Evolutionary conservation across 2,797 vertebrate genomes (phyloP).

Genomic region (Dryobates pubescens): DNA sequence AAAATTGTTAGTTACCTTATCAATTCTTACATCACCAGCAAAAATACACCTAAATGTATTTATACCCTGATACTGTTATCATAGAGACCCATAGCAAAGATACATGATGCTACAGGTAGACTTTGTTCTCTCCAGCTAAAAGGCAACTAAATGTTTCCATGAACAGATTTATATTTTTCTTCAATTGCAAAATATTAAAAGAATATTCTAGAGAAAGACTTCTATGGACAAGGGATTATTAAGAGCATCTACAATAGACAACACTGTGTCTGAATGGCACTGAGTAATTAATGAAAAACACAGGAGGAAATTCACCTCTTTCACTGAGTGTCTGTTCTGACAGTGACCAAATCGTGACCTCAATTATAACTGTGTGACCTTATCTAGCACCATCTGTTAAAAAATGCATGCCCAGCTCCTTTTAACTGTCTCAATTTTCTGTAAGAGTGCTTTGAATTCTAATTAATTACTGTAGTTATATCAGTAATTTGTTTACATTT

Average conservation of each 20-base stretch:
- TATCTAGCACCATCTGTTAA: slow-evolving; percentile 49
- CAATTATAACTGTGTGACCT: slow-evolving; percentile 52
- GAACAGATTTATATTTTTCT: neutral
- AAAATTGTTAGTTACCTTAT: neutral
- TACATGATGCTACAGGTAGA: neutral
- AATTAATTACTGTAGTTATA: slow-evolving; percentile 17
- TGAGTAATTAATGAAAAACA: slow-evolving; percentile 55
- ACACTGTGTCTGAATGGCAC: neutral
- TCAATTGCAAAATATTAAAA: neutral
- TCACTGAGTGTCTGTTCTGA: neutral
- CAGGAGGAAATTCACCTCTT: slow-evolving; percentile 40
- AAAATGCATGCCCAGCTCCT: neutral
- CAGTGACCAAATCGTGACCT: slow-evolving; percentile 40
- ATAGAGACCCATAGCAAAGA: neutral
- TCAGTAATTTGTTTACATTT: slow-evolving; percentile 62
- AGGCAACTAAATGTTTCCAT: neutral
- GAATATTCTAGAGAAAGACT: neutral
- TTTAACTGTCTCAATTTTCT: neutral
- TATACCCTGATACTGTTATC: neutral
- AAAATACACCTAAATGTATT: neutral
- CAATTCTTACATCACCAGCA: neutral
- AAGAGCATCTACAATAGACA: neutral
- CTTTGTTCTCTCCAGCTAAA: neutral
- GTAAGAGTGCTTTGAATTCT: slow-evolving; percentile 64
- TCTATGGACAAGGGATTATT: neutral